Evolutionary conservation across 1,140 invertebrate genomes (phyloP).

Genomic region (Amphibalanus amphitrite): DNA sequence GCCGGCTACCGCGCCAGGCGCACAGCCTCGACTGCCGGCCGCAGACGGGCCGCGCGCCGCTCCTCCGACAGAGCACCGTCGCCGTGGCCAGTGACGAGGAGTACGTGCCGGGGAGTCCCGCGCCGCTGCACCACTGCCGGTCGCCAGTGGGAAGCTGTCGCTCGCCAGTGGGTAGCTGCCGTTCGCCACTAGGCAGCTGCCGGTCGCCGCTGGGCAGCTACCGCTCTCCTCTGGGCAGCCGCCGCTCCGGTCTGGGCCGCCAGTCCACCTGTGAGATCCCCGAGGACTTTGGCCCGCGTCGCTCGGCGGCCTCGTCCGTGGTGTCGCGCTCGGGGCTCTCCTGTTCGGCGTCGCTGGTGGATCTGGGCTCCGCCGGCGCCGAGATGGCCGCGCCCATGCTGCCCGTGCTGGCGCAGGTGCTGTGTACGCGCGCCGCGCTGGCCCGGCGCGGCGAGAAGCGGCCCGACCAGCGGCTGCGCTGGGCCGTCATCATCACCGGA

Average conservation of each 20-base stretch:
- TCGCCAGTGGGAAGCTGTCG: not conserved
- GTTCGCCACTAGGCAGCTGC: too few relatives aligned
- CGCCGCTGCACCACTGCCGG: too few relatives aligned
- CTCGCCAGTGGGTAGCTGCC: too few relatives aligned
- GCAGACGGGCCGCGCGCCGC: not conserved
- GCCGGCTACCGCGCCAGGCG: not conserved
- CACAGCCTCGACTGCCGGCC: not conserved
- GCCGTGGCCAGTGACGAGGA: not conserved
- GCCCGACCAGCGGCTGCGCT: slow-evolving; percentile 32
- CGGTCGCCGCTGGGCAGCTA: too few relatives aligned
- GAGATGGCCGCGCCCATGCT: not conserved
- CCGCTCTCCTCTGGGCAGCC: too few relatives aligned
- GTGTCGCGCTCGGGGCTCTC: not conserved
- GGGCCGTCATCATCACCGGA: slow-evolving; percentile 73
- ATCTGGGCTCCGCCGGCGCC: not conserved
- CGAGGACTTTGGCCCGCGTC: not conserved
- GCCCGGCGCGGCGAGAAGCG: not conserved
- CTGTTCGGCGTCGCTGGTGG: not conserved
- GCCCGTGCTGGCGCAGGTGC: not conserved
- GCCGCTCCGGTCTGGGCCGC: not conserved
- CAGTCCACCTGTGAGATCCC: not conserved
- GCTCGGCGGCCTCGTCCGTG: not conserved
- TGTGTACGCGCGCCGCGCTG: not conserved
- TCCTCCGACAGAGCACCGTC: not conserved
- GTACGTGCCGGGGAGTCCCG: not conserved